Base-by-base conservation (phyloP, 1,140 invertebrate species). In the Armadillidium nasatum region DNA sequence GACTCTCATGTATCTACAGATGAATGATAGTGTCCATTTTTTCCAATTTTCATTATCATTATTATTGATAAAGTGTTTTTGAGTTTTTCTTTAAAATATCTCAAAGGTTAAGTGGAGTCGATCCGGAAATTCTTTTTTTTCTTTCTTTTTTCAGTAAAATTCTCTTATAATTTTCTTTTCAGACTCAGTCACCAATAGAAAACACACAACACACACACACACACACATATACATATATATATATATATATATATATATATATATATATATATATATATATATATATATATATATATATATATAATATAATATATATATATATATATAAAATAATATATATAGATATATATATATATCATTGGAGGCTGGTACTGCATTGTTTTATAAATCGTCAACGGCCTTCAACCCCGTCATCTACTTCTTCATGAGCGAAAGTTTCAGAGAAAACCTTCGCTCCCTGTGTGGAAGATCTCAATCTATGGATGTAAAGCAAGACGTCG, bases 401-500 rank as follows among this genome's bases (percentile, higher is more conserved):
- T 81, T 78, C 76, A 82, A 81, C 67, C 81, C 81, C 33, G 73
- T 81, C 72, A 77, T 82, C 70, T 82, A 82, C 73, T 73, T 81
- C 33, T 82, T 78, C 76, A 79, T 82, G 77, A 80, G 80, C 33
- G 76, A 82, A 70, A 76, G 77, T 4, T 81, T 82, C n/a, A 68
- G 80, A n/a, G 60, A 72, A n/a, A 80, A 82, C 67, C 70, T 77
- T 23, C 46, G 76, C 10, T 77, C 45, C 69, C 73, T 80, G 23
- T 50, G 46, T 15, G 46, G 46, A 50, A 50, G 15, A 50, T 68
- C 68, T 9, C 69, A 43, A 22, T 50, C 73, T 4, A 46, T 46
- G 0, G 73, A 50, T 50, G 46, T 15, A 15, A 50, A 50, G 46
- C 46, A 10, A 15, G 15, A 50, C 15, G 9, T 15, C 9, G n/a